Evolutionary conservation across 2,113 vertebrate genomes (phyloP).

Genomic region (Corapipo altera): DNA sequence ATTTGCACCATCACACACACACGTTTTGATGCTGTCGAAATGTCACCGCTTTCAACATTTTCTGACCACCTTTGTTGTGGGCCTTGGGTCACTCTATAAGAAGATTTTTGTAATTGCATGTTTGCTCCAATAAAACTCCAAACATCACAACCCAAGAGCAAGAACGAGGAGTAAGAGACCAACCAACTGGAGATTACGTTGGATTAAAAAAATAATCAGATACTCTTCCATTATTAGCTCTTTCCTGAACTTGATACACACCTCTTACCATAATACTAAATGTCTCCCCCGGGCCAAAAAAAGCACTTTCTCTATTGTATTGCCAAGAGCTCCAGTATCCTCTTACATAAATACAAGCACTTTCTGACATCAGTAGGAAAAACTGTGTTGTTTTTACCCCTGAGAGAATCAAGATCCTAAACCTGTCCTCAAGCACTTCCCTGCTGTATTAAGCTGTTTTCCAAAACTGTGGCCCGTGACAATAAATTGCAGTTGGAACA

Average conservation of each 20-base stretch:
- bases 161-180: neutral
- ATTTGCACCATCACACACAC: neutral
- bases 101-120: neutral
- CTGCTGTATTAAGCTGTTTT: neutral
- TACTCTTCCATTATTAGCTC: neutral
- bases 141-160: neutral
- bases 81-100: neutral
- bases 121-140: neutral
- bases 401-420: neutral
- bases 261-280: neutral
- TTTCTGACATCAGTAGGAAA: neutral
- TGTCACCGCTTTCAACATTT: neutral
- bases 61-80: neutral
- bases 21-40: neutral
- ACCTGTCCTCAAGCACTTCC: neutral
- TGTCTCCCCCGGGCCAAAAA: neutral
- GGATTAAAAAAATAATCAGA: neutral
- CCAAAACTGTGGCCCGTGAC: neutral
- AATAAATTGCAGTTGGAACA: neutral
- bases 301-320: neutral
- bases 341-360: neutral
- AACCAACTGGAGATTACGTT: neutral
- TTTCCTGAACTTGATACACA: neutral
- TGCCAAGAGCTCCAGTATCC: neutral
- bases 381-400: neutral